Evolutionary conservation across 1,140 invertebrate genomes (phyloP), one percentile per base, ranked within the genome.

Genomic region (Neodiprion lecontei): DNA sequence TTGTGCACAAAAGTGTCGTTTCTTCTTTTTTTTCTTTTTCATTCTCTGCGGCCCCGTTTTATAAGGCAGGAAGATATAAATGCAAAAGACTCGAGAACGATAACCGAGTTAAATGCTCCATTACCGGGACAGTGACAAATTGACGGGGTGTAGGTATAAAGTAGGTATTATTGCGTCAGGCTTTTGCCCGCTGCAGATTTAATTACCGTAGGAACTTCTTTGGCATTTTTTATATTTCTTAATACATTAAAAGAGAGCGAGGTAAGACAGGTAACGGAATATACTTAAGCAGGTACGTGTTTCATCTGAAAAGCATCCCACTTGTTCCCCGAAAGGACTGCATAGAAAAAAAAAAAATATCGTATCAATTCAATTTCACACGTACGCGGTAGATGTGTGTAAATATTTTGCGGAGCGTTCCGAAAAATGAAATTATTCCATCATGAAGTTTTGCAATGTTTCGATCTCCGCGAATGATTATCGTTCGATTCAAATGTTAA

Each of bases 51-150:
- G 17, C 17, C 17, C 17, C 17, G 17, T 21, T 21, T 21, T 21
- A 21, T 0, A 21, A 40, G 28, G 5, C 0, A 40, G 28, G 1
- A 5, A 40, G 28, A 40, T 5, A 40, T 40, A 40, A 40, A 40
- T 40, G 5, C 28, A 40, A 40, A 40, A 40, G 28, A 40, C 28
- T 40, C 28, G 5, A 40, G 28, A 17, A 61, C 53, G 53, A 14
- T 61, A 61, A 61, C 53, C 53, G 53, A 61, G 53, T 61, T 61
- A 61, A 40, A 61, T 61, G n/a, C 53, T 61, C 53, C 53, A 9
- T 14, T 61, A 61, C 53, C 9, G 53, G 53, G 3, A 61, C 53
- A 61, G 53, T 61, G 53, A 61, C 11, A 9, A 61, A 61, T 61
- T 61, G 53, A 61, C 5, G 53, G 11, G n/a, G 53, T 21, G 53